Evolutionary conservation across 1,140 invertebrate genomes (phyloP).

Genomic region (Bombus cullumanus): DNA sequence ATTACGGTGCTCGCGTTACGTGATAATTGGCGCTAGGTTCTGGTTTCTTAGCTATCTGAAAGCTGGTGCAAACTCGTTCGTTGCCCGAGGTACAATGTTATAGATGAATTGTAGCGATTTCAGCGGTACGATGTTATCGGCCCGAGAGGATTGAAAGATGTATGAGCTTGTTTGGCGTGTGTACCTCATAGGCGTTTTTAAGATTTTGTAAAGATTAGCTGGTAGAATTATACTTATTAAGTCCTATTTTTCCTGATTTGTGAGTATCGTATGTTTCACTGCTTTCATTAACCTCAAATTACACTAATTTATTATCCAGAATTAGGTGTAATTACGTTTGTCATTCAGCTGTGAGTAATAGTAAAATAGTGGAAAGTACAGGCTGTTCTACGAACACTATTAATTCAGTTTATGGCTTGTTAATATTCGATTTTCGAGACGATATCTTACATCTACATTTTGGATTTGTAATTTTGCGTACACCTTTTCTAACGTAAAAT

Average conservation of each 20-base stretch:
- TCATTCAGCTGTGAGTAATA: not conserved
- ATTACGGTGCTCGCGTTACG: constrained; percentile 8
- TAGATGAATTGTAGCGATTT: constrained; percentile 25
- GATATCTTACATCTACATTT: no score
- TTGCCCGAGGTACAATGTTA: constrained; percentile 17
- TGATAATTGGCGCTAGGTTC: constrained; percentile 8
- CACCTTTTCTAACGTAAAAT: not conserved
- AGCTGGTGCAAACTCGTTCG: constrained; percentile 9
- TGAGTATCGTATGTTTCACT: not conserved
- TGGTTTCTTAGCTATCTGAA: not conserved
- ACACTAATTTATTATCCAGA: not conserved
- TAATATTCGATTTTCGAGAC: not conserved
- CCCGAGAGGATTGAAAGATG: constrained; percentile 13
- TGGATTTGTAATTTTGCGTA: not conserved
- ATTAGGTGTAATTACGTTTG: not conserved
- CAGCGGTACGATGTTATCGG: constrained; percentile 9
- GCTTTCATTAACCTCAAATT: not conserved
- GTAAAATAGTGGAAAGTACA: not conserved
- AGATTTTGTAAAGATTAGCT: constrained; percentile 6
- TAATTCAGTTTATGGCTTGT: not conserved
- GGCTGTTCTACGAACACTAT: not conserved
- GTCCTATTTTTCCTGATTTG: not conserved
- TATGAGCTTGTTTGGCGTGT: not conserved
- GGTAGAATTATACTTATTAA: not conserved
- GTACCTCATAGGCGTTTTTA: not conserved